These are phyloP conservation scores for Muscina levida DNA, from an alignment of 2,888 invertebrate species.

Conservation along the genomic window DNA sequence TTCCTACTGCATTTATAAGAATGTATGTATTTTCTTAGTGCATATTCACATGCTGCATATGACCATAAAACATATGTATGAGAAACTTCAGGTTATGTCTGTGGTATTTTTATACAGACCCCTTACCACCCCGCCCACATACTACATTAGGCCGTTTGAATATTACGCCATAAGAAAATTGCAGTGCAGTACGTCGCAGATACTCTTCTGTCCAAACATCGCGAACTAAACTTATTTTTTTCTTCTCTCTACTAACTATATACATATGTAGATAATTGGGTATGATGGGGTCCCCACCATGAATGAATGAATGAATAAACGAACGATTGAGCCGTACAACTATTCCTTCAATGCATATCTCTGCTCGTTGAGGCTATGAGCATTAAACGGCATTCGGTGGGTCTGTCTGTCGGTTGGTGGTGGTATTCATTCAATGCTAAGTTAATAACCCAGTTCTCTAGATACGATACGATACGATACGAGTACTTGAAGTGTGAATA, in stretches of 20 bases:
- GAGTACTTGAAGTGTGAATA: constrained; percentile 33
- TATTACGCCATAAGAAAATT: constrained; percentile 31
- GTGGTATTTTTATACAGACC: no score
- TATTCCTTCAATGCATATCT: no score
- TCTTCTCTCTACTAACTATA: no score
- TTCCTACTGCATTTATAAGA: no score
- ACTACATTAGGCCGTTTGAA: not conserved
- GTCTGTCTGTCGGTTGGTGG: constrained; percentile 1
- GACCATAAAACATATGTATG: no score
- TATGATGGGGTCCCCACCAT: constrained; percentile 8
- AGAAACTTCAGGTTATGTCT: constrained; percentile 12
- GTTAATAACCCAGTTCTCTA: constrained; percentile 43
- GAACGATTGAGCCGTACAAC: not conserved
- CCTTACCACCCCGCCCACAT: no score
- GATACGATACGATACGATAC: no score
- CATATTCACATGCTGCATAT: no score
- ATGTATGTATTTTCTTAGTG: constrained; percentile 5
- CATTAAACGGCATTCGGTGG: no score
- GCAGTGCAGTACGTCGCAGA: not conserved
- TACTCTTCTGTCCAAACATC: no score
- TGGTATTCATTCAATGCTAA: constrained; percentile 44
- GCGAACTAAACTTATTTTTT: no score
- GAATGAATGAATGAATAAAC: constrained; percentile 14
- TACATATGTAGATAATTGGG: constrained; percentile 34
- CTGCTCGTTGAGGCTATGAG: no score